Base-by-base conservation (phyloP, 1,140 invertebrate species). In the Orchesella cincta region DNA sequence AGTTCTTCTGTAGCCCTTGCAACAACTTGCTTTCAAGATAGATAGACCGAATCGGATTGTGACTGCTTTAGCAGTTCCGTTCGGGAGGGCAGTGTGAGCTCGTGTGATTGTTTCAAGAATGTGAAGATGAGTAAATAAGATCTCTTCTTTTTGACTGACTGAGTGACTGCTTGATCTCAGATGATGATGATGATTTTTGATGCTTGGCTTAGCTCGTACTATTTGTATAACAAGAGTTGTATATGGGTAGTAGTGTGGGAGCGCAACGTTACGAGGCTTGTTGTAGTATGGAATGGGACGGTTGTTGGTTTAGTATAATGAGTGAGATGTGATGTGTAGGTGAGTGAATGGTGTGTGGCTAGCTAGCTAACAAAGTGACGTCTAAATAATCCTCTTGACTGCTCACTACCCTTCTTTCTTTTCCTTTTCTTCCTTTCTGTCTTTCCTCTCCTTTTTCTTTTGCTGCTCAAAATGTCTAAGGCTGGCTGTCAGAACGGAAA, bases 351-450 rank as follows among this genome's bases (percentile, higher is more conserved):
- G 52, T 67, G 71, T 77, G 76, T 74, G 64, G 72, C 71, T 39
- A 31, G 70, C 34, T 39, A 39, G 70, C 70, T 76, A 67, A 70
- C 71, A 54, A 73, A 74, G 73, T 77, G 76, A 77, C 76, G 76
- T 77, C 76, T 77, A 77, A 77, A 77, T 77, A 77, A 77, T 57
- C 52, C 72, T 77, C 54, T n/a, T 67, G 62, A 67, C 62, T 67
- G 26, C 62, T 31, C 62, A 67, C 54, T 67, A 33, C 62, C 62
- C 26, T 67, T 67, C 62, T 67, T 67, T 3, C 31, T 67, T 8
- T 67, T 18, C 23, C 5, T 26, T n/a, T 62, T 26, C 23, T 62
- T 62, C 23, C 54, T 67, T 29, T 67, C 62, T 67, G 29, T 16
- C 31, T 67, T 67, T 57, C 52, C 52, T 67, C 62, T 67, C 54